Evolutionary conservation across 2,797 vertebrate species (phyloP).

Genomic region (Onychomys leucogaster): DNA sequence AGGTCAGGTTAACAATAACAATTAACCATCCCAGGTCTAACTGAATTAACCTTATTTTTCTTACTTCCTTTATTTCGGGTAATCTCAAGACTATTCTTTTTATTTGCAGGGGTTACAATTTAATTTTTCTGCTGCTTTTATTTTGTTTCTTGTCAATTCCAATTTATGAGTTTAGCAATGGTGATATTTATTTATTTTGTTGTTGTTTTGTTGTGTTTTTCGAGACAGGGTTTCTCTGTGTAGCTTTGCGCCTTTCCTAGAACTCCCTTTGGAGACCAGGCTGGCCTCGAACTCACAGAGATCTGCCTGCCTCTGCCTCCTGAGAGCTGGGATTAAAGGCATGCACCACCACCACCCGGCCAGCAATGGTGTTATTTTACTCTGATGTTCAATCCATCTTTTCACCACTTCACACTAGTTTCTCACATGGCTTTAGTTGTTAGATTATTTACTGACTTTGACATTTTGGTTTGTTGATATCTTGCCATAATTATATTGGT

Average conservation of each 20-base stretch:
- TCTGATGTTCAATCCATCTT: neutral
- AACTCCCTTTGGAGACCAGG: too few species aligned
- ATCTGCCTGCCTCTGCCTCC: too few species aligned
- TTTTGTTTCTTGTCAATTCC: neutral
- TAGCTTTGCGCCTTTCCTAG: too few species aligned
- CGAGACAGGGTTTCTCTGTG: too few species aligned
- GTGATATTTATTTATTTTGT: too few species aligned
- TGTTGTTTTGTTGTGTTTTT: too few species aligned
- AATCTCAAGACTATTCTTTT: neutral
- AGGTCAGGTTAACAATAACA: neutral
- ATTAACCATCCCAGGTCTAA: neutral
- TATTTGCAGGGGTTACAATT: neutral
- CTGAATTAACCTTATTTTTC: neutral
- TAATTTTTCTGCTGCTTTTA: neutral
- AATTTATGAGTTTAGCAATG: neutral
- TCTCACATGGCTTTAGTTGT: neutral
- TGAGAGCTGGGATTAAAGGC: too few species aligned
- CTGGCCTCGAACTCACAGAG: too few species aligned
- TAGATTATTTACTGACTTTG: neutral
- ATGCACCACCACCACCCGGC: too few species aligned
- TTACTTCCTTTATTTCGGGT: neutral
- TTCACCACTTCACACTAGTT: conserved; percentile 3
- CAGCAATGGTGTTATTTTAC: too few species aligned
- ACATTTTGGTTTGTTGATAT: neutral
- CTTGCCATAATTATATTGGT: neutral